Conservation (phyloP, 2,888 invertebrate species). For the Apamea monoglypha region DNA sequence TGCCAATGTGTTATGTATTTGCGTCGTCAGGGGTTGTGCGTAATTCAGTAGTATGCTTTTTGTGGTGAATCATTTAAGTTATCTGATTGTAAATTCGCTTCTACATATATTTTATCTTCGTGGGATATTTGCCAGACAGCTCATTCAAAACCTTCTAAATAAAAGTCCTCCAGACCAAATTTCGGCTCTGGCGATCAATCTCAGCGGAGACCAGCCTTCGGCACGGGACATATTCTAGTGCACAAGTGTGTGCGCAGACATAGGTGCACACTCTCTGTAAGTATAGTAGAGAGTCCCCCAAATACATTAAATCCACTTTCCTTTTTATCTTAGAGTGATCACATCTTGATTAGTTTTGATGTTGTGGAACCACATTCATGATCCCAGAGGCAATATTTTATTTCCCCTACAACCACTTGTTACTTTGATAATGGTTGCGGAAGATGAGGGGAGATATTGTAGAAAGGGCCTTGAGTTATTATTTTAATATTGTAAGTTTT, state of each 20-base stretch:
- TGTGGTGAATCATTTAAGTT: background rate
- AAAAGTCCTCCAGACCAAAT: too few relatives aligned
- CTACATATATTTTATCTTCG: background rate
- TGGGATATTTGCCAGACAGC: background rate
- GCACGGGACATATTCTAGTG: background rate
- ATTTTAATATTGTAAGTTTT: slow-evolving; percentile 39
- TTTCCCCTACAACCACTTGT: slow-evolving; percentile 60
- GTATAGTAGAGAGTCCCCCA: background rate
- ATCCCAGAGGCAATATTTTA: slow-evolving; percentile 33
- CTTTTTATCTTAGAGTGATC: slow-evolving; percentile 22
- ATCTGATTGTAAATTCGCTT: background rate
- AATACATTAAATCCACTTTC: background rate
- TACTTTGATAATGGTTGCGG: slow-evolving; percentile 52
- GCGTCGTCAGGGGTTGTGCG: background rate
- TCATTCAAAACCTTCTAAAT: background rate
- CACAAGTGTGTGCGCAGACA: background rate
- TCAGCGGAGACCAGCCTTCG: too few relatives aligned
- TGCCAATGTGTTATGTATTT: slow-evolving; percentile 37
- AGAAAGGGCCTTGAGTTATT: slow-evolving; percentile 39
- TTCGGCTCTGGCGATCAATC: too few relatives aligned
- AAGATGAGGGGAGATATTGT: slow-evolving; percentile 33
- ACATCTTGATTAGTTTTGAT: slow-evolving; percentile 44
- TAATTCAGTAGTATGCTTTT: slow-evolving; percentile 3
- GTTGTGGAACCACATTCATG: slow-evolving; percentile 36
- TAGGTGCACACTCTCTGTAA: background rate